Evolutionary conservation across 2,888 invertebrate genomes (phyloP), one percentile per base, ranked within the genome.

Genomic region (Nesidiocoris tenuis): DNA sequence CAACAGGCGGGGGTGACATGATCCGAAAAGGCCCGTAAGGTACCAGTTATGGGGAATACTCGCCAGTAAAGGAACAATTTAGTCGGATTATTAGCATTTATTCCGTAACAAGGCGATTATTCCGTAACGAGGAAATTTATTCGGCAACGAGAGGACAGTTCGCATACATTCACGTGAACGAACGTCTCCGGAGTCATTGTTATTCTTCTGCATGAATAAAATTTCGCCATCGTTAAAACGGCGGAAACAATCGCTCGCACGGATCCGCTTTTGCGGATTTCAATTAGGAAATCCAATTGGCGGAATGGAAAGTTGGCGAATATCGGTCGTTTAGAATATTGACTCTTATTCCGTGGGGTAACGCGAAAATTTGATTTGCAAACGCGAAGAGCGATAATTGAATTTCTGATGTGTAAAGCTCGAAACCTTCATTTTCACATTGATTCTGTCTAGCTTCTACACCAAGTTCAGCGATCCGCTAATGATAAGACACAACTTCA

Each of bases 11-110:
- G 39, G 39, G 12, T 12, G 39, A 39, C 3, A 39, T 12, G 12
- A 12, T 39, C 39, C 12, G 5, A 12, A 39, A 39, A 39, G 39
- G 39, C 5, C 39, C 39, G 12, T 39, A 39, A 12, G 39, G 3
- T 39, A 3, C 39, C 39, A 39, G 39, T 12, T 7, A 39, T 39
- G 39, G 39, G 5, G 12, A 39, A n/a, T n/a, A n/a, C n/a, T n/a
- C n/a, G 5, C 39, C 12, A 39, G 5, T 3, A 39, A 39, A 39
- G 39, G 39, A 12, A 39, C 39, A 12, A 39, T 39, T 39, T 39
- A 39, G 39, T 59, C 72, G 63, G 54, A 72, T 39, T 61, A 72
- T 72, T 72, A 72, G 72, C 72, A 72, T 72, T 72, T 72, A 72
- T 72, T 72, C 72, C 61, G 72, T 72, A 72, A 72, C 72, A 72